Evolutionary conservation across 2,113 vertebrate species (phyloP).

Genomic region (Labeo rohita): DNA sequence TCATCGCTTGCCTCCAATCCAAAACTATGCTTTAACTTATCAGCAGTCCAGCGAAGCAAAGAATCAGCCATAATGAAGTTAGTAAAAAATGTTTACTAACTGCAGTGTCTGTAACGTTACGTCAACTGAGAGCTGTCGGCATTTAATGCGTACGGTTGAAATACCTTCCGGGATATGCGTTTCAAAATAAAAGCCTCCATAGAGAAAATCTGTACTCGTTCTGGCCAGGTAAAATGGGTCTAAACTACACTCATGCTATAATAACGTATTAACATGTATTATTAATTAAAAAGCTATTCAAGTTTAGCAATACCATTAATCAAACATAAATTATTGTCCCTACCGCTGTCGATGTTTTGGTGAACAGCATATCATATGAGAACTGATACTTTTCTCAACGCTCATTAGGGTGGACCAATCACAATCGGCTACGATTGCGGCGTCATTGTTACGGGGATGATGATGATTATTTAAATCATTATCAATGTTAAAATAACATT

Average conservation of each 20-base stretch:
- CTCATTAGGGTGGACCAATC: neutral
- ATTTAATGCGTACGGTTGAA: neutral
- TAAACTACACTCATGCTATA: too few species aligned
- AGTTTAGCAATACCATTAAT: neutral
- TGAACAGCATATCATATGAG: neutral
- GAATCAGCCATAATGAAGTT: conserved; percentile 10
- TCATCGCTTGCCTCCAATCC: conserved; percentile 39
- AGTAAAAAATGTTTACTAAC: neutral
- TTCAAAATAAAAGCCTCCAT: conserved; percentile 1
- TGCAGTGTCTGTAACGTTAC: too few species aligned
- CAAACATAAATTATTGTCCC: neutral
- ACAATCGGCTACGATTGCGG: neutral
- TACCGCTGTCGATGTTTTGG: neutral
- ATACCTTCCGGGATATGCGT: neutral
- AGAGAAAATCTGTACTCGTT: neutral
- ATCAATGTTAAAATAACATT: too few species aligned
- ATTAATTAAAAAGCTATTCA: neutral
- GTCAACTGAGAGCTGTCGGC: neutral
- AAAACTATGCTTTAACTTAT: conserved; percentile 19
- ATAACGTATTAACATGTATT: too few species aligned
- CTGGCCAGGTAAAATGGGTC: neutral
- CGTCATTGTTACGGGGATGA: too few species aligned
- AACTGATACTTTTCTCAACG: neutral
- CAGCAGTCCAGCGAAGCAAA: conserved; percentile 30
- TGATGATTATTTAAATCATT: too few species aligned